Evolutionary conservation across 1,140 invertebrate genomes (phyloP).

Genomic region (Drosophila nebulosa): DNA sequence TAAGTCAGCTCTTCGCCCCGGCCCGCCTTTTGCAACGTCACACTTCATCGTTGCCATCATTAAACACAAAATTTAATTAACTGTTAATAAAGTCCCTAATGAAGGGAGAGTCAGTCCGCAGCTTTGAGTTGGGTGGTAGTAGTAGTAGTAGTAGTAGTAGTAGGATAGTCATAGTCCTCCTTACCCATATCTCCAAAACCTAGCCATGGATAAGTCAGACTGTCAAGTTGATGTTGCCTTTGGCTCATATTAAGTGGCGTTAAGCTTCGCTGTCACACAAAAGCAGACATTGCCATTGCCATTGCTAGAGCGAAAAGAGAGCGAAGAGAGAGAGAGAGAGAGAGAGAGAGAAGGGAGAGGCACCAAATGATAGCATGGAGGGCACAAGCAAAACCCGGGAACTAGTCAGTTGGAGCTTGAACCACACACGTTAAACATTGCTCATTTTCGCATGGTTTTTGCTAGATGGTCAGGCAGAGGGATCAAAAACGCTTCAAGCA

Average conservation of each 20-base stretch:
- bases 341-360: not conserved
- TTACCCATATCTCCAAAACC: not conserved
- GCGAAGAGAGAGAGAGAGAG: not conserved
- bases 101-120: slow-evolving; percentile 40
- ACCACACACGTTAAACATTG: not conserved
- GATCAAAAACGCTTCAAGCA: slow-evolving; percentile 49
- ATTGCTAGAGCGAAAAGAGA: too few relatives aligned
- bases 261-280: slow-evolving; percentile 66
- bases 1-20: not conserved
- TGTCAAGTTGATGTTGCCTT: slow-evolving; percentile 67
- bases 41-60: slow-evolving; percentile 69
- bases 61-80: slow-evolving; percentile 78
- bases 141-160: not conserved
- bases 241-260: slow-evolving; percentile 73
- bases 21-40: slow-evolving; percentile 22
- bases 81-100: slow-evolving; percentile 76
- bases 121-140: too few relatives aligned
- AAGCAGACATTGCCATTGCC: not conserved
- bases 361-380: not conserved
- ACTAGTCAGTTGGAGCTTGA: not conserved
- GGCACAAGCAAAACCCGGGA: not conserved
- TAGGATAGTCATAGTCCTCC: not conserved
- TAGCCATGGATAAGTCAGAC: slow-evolving; percentile 29
- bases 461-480: slow-evolving; percentile 3
- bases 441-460: not conserved